Evolutionary conservation across 1,140 invertebrate species (phyloP).

Genomic region (Drosophila hydei): DNA sequence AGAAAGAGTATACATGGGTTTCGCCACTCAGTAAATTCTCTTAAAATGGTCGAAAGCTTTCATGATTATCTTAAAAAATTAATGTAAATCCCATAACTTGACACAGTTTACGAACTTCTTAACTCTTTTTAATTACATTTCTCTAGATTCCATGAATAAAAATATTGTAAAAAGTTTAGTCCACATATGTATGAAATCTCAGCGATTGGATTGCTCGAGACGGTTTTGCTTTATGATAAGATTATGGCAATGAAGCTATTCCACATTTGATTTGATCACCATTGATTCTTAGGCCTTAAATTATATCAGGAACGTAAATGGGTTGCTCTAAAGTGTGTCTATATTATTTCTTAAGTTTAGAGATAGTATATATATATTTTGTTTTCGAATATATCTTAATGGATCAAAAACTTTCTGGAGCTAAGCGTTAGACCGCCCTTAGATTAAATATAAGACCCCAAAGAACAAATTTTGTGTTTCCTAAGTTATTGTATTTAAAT

Average conservation of each 20-base stretch:
- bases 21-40: too few relatives aligned
- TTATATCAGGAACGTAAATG: background rate
- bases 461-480: conserved; percentile 29
- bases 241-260: background rate
- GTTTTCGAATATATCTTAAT: background rate
- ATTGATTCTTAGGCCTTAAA: background rate
- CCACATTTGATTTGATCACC: background rate
- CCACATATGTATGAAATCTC: background rate
- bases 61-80: too few relatives aligned
- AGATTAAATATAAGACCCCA: conserved; percentile 32
- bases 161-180: background rate
- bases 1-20: too few relatives aligned
- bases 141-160: too few relatives aligned
- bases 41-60: too few relatives aligned
- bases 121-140: too few relatives aligned
- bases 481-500: conserved; percentile 8
- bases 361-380: background rate
- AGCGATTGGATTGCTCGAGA: too few relatives aligned
- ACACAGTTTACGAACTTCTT: too few relatives aligned
- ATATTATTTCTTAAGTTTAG: background rate
- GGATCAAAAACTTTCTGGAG: background rate
- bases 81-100: too few relatives aligned
- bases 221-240: background rate
- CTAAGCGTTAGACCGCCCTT: conserved; percentile 5
- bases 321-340: too few relatives aligned